Percentiles rank a stretch among this genome's conserved stretches.
These are phyloP conservation scores for Scelioninae gen. 2 DNA, from an alignment of 2,888 invertebrate species.

Conservation along the genomic window DNA sequence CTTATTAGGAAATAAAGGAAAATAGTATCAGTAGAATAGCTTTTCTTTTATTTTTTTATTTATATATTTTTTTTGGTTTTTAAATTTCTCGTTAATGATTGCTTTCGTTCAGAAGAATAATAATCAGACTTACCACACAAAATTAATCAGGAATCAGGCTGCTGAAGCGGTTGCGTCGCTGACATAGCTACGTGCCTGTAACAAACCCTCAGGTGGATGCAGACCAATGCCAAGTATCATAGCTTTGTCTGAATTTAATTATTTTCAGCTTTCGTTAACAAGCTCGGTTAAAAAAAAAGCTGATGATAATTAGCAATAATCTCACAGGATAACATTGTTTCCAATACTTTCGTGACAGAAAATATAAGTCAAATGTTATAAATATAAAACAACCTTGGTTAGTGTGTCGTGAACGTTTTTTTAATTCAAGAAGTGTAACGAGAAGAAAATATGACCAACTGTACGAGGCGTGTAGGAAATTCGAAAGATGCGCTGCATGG, in stretches of 20 bases:
- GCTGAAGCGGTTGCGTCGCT: constrained; percentile 71
- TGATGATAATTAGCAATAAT: constrained; percentile 73
- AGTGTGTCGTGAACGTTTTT: too few species aligned
- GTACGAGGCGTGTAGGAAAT: too few species aligned
- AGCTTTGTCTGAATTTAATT: constrained; percentile 64
- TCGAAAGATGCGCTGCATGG: too few species aligned
- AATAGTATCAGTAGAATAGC: too few species aligned
- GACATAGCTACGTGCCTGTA: constrained; percentile 77
- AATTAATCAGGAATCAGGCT: constrained; percentile 71
- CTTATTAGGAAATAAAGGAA: too few species aligned
- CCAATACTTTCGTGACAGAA: neutral
- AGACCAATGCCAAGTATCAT: constrained; percentile 74
- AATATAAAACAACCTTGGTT: too few species aligned
- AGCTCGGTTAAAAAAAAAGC: constrained; percentile 63
- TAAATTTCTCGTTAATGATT: too few species aligned
- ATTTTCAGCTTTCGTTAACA: constrained; percentile 42
- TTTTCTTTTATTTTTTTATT: too few species aligned
- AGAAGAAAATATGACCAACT: too few species aligned
- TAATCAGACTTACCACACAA: constrained; percentile 67
- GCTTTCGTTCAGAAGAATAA: constrained; percentile 41
- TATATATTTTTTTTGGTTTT: too few species aligned
- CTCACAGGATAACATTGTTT: constrained; percentile 72
- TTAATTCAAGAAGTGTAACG: too few species aligned
- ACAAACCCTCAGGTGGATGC: constrained; percentile 80
- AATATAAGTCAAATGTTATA: too few species aligned